These are phyloP conservation scores for Sebastes variabilis DNA, from an alignment of 2,797 vertebrate genomes.

Conservation along the genomic window DNA sequence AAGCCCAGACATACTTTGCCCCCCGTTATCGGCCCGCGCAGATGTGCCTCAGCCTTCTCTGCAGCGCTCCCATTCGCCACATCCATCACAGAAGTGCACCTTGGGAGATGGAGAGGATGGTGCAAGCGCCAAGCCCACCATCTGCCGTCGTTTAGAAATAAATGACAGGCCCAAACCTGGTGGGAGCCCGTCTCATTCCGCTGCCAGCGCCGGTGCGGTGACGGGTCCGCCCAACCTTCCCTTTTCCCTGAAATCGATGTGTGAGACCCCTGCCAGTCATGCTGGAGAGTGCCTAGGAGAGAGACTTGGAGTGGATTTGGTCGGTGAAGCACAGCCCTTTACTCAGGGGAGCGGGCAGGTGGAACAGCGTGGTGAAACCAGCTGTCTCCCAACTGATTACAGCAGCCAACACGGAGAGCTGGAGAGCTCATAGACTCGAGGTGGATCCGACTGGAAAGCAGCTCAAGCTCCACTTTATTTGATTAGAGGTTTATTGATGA, in stretches of 20 bases:
- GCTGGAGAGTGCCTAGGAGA: constrained; percentile 63
- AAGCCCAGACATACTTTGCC: constrained; percentile 74
- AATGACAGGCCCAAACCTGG: constrained; percentile 80
- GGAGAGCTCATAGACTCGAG: constrained; percentile 44
- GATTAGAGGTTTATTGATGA: constrained; percentile 65
- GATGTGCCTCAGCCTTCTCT: constrained; percentile 77
- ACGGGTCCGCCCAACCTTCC: constrained; percentile 71
- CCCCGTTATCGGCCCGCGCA: constrained; percentile 78
- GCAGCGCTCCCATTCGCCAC: constrained; percentile 72
- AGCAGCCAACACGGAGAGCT: constrained; percentile 57
- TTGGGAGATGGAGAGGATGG: constrained; percentile 78
- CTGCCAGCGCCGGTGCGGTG: constrained; percentile 69
- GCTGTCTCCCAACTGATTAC: constrained; percentile 77
- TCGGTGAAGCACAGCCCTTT: constrained; percentile 72
- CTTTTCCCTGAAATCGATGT: constrained; percentile 70
- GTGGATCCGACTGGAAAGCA: constrained; percentile 41
- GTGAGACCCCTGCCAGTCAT: constrained; percentile 77
- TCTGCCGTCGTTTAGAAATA: constrained; percentile 84
- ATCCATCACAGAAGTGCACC: constrained; percentile 82
- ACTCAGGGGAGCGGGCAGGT: constrained; percentile 77
- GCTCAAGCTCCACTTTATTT: constrained; percentile 51
- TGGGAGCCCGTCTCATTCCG: constrained; percentile 78
- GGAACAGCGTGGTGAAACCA: constrained; percentile 74
- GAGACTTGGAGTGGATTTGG: constrained; percentile 77
- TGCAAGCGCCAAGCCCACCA: constrained; percentile 77